Evolutionary conservation across 1,140 invertebrate species (phyloP).

Genomic region (Drosophila pachea): DNA sequence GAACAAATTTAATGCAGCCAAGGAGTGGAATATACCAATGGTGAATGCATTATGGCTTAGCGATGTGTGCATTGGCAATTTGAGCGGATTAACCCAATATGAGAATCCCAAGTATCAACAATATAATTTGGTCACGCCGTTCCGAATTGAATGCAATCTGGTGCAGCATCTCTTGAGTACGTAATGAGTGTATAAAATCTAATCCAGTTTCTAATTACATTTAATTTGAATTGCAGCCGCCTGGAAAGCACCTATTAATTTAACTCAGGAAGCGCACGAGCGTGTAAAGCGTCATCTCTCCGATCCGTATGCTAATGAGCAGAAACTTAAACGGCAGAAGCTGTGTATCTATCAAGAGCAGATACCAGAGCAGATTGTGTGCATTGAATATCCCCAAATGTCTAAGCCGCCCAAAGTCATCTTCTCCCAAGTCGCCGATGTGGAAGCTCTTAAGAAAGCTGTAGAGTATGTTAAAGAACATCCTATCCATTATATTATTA

Average conservation of each 20-base stretch:
- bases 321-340: conserved; percentile 81
- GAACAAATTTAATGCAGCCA: conserved; percentile 91
- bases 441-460: conserved; percentile 71
- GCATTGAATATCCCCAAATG: conserved; percentile 78
- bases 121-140: conserved; percentile 88
- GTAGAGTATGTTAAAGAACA: conserved; percentile 61
- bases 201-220: too few relatives aligned
- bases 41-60: conserved; percentile 97
- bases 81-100: conserved; percentile 88
- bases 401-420: conserved; percentile 81
- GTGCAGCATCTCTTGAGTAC: conserved; percentile 95
- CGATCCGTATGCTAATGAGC: conserved; percentile 79
- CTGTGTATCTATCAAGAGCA: conserved; percentile 70
- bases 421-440: conserved; percentile 80
- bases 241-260: conserved; percentile 94
- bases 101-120: conserved; percentile 93
- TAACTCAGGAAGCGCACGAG: conserved; percentile 91
- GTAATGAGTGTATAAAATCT: conserved; percentile 34
- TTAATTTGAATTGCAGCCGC: conserved; percentile 82
- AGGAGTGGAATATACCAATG: conserved; percentile 91
- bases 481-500: not conserved
- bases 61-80: conserved; percentile 94
- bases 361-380: conserved; percentile 70
- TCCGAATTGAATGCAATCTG: conserved; percentile 91
- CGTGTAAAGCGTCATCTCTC: conserved; percentile 84